phyloP scores from a whole-genome alignment of 2,888 invertebrate genomes.

The Morpho deidamia region DNA sequence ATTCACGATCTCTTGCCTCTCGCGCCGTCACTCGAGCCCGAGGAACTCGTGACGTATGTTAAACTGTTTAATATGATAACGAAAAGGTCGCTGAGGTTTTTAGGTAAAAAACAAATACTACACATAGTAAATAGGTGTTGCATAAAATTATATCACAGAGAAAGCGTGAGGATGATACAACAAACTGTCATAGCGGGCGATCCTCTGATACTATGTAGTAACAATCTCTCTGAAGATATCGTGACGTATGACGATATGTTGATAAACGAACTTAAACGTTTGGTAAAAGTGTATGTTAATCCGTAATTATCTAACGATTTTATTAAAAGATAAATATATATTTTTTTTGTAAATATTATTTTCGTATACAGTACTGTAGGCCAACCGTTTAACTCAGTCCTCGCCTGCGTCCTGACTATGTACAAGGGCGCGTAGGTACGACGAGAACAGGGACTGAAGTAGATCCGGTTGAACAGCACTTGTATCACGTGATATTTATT shows the following conservation, averaged over 20 bases:
- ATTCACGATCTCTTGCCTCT: slow-evolving; percentile 45
- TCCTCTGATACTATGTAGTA: slow-evolving; percentile 42
- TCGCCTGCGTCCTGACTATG: too few relatives aligned
- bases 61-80: slow-evolving; percentile 46
- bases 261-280: slow-evolving; percentile 34
- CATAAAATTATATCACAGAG: slow-evolving; percentile 32
- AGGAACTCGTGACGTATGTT: slow-evolving; percentile 43
- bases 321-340: too few relatives aligned
- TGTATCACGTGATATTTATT: too few relatives aligned
- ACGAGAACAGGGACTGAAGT: too few relatives aligned
- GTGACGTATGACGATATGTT: slow-evolving; percentile 31
- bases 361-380: too few relatives aligned
- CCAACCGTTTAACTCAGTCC: too few relatives aligned
- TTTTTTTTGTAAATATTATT: too few relatives aligned
- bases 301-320: too few relatives aligned
- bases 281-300: slow-evolving; percentile 43
- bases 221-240: slow-evolving; percentile 24
- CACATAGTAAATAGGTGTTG: slow-evolving; percentile 43
- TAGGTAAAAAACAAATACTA: slow-evolving; percentile 51
- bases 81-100: slow-evolving; percentile 49
- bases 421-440: too few relatives aligned
- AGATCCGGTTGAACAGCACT: too few relatives aligned
- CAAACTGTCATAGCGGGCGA: slow-evolving; percentile 47
- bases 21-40: slow-evolving; percentile 40
- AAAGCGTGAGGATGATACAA: slow-evolving; percentile 40